phyloP scores from a whole-genome alignment of 1,140 invertebrate genomes.

The Phocides pigmalion region DNA sequence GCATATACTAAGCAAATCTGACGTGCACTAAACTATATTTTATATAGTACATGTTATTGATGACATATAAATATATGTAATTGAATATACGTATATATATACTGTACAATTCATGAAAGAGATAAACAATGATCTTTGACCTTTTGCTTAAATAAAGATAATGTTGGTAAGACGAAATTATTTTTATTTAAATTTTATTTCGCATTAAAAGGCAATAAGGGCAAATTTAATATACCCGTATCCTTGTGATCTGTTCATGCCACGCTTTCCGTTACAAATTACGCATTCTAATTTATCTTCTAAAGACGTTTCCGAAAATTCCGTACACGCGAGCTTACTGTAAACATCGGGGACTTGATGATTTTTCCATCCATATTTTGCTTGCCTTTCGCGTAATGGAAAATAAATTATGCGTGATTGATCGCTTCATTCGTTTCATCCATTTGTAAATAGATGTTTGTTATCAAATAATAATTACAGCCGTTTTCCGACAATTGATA shows the following conservation, averaged over 20 bases:
- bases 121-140: too few species aligned
- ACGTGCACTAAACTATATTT: too few species aligned
- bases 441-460: conserved; percentile 29
- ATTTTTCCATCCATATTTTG: conserved; percentile 30
- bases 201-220: too few species aligned
- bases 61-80: too few species aligned
- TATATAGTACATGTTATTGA: too few species aligned
- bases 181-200: too few species aligned
- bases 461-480: conserved; percentile 17
- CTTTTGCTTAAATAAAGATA: too few species aligned
- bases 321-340: conserved; percentile 4
- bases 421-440: conserved; percentile 27
- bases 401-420: conserved; percentile 43
- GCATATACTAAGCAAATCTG: too few species aligned
- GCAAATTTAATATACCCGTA: background rate
- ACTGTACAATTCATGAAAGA: too few species aligned
- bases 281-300: conserved; percentile 28
- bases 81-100: too few species aligned
- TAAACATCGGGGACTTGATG: conserved; percentile 22
- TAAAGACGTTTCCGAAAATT: conserved; percentile 17
- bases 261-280: conserved; percentile 14
- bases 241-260: conserved; percentile 11
- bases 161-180: too few species aligned
- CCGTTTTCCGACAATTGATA: background rate
- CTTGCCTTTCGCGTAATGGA: conserved; percentile 35